phyloP scores from a whole-genome alignment of 2,113 vertebrate genomes.

The Ammodytes marinus region DNA sequence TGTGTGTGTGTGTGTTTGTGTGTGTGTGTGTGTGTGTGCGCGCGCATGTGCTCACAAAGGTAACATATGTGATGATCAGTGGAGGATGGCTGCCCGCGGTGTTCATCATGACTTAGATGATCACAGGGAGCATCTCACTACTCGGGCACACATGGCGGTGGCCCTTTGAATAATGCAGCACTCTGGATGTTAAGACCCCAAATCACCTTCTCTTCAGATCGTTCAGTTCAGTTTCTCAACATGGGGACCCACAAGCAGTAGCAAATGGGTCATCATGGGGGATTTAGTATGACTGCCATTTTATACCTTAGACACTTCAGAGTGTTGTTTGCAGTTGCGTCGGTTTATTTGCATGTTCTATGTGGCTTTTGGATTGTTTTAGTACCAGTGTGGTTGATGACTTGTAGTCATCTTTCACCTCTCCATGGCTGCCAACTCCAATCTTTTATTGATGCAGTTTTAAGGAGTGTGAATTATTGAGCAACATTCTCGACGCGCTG shows the following conservation, averaged over 20 bases:
- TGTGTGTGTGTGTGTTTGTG: too few species aligned
- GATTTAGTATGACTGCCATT: neutral
- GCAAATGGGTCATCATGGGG: neutral
- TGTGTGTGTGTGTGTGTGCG: constrained; percentile 1
- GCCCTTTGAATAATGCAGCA: constrained; percentile 51
- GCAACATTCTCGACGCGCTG: constrained; percentile 41
- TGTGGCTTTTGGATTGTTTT: constrained; percentile 16
- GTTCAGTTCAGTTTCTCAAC: neutral
- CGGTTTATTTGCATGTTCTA: constrained; percentile 6
- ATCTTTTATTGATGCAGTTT: constrained; percentile 84
- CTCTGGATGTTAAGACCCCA: constrained; percentile 20
- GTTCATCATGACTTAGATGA: constrained; percentile 16
- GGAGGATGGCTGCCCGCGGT: constrained; percentile 11
- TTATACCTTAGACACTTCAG: neutral
- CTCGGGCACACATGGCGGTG: neutral
- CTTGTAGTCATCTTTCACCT: constrained; percentile 42
- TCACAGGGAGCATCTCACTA: constrained; percentile 7
- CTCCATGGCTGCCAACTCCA: constrained; percentile 33
- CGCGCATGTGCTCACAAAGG: neutral
- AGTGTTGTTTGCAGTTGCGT: neutral
- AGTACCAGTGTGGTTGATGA: constrained; percentile 29
- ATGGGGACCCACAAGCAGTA: neutral
- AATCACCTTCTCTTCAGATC: constrained; percentile 5
- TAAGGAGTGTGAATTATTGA: constrained; percentile 82
- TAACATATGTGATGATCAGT: constrained; percentile 38